Conservation (phyloP, 1,140 invertebrate species). For the Zaprionus camerounensis region DNA sequence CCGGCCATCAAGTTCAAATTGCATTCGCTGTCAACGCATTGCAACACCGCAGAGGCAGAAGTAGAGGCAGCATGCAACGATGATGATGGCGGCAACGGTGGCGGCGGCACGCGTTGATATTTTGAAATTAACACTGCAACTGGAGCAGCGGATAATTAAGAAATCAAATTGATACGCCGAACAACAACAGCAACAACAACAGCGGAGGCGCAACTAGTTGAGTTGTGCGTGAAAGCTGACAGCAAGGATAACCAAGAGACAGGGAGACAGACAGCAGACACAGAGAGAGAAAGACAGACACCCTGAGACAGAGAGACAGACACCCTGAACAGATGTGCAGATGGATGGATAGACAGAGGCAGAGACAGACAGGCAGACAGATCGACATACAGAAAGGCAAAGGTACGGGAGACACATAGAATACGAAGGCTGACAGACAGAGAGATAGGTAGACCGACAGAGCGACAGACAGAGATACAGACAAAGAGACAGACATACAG, state of each 20-base stretch:
- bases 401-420: no score
- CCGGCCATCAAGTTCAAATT: constrained; percentile 83
- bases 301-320: no score
- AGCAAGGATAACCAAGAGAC: constrained; percentile 40
- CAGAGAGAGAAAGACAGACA: no score
- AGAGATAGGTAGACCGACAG: no score
- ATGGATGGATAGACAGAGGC: background rate
- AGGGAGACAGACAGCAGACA: background rate
- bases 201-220: constrained; percentile 12
- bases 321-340: background rate
- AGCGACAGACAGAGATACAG: no score
- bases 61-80: constrained; percentile 9
- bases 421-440: background rate
- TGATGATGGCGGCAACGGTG: constrained; percentile 11
- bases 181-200: background rate
- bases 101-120: constrained; percentile 71
- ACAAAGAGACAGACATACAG: background rate
- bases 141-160: constrained; percentile 78
- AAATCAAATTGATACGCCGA: constrained; percentile 71
- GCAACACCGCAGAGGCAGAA: constrained; percentile 33
- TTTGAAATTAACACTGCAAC: constrained; percentile 80
- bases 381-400: no score
- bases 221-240: constrained; percentile 61
- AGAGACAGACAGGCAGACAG: no score
- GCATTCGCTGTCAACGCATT: constrained; percentile 83